phyloP scores from a whole-genome alignment of 30 jellyfish, hydroid and myxozoan species.

The Chrysaora quinquecirrha region DNA sequence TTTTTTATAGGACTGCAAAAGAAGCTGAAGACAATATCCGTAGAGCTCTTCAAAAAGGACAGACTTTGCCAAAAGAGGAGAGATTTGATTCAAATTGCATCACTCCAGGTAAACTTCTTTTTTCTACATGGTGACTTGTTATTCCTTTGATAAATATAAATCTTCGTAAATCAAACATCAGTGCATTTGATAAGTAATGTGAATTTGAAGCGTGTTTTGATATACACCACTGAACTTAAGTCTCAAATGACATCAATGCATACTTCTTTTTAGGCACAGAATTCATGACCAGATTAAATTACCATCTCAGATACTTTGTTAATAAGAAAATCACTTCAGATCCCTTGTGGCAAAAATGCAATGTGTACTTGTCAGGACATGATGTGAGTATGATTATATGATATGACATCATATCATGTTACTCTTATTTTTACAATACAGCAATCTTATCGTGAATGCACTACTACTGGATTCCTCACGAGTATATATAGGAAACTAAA shows the following conservation, averaged over 20 bases:
- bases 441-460: too few relatives aligned
- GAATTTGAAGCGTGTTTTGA: too few relatives aligned
- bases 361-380: slow-evolving; percentile 89
- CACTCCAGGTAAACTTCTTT: slow-evolving; percentile 86
- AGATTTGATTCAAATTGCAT: slow-evolving; percentile 98
- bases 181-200: too few relatives aligned
- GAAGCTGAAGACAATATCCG: slow-evolving; percentile 87
- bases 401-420: too few relatives aligned
- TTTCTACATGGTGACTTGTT: background rate
- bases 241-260: too few relatives aligned
- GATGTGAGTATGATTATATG: slow-evolving; percentile 96
- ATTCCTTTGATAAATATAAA: too few relatives aligned
- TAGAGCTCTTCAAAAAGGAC: slow-evolving; percentile 89
- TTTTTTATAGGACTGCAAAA: slow-evolving; percentile 86
- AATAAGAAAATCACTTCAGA: slow-evolving; percentile 87
- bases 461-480: too few relatives aligned
- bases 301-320: slow-evolving; percentile 86
- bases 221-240: too few relatives aligned
- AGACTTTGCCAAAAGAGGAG: slow-evolving; percentile 86
- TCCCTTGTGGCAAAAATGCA: slow-evolving; percentile 90
- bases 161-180: too few relatives aligned
- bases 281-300: slow-evolving; percentile 91
- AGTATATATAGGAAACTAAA: too few relatives aligned
- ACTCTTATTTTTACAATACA: too few relatives aligned
- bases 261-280: slow-evolving; percentile 77